Evolutionary conservation across 2,113 vertebrate genomes (phyloP), one percentile per base, ranked within the genome.

Genomic region (Murina feae): DNA sequence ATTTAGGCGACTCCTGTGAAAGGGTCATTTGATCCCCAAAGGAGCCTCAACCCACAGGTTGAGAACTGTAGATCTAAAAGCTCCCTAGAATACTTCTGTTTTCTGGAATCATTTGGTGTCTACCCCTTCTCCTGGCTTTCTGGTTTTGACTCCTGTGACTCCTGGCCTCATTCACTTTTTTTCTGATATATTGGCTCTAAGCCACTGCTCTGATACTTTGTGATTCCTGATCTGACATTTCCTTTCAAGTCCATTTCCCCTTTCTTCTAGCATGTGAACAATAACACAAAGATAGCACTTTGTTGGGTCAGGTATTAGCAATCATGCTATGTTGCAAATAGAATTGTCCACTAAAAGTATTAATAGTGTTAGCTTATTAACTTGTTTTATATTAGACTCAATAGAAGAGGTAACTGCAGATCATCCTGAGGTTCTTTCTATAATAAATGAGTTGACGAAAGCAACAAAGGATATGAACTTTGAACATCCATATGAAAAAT

Each of bases 401-500:
- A 6, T 23, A 72, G 95, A 96, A 91, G 96, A 98, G 58, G 96
- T 99, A 96, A 98, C 98, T 92, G 98, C 98, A 79, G 97, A 98
- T 68, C 98, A 99, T 82, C 99, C 99, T 66, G 98, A 99, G 35
- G 99, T 99, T 89, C 96, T 98, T 94, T 97, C 96, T 1, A 95
- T 99, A 32, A 85, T 98, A 42, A 96, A 98, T 25, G 97, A 98
- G 72, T 97, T 98, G 0, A 2, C 99, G 63, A 97, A 96, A 94
- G 92, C 91, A 55, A 95, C 96, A 83, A 97, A 97, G 66, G 55
- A 97, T 30, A 83, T 97, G 1, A 94, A 96, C 81, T 90, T 97
- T 53, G 94, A 93, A 10, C 80, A 98, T 30, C 88, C 97, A 6
- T 90, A 97, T 78, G 96, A 98, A 84, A 83, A 98, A 75, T 96